These are phyloP conservation scores for Proteles cristata DNA, from an alignment of 2,113 vertebrate genomes.

Conservation along the genomic window DNA sequence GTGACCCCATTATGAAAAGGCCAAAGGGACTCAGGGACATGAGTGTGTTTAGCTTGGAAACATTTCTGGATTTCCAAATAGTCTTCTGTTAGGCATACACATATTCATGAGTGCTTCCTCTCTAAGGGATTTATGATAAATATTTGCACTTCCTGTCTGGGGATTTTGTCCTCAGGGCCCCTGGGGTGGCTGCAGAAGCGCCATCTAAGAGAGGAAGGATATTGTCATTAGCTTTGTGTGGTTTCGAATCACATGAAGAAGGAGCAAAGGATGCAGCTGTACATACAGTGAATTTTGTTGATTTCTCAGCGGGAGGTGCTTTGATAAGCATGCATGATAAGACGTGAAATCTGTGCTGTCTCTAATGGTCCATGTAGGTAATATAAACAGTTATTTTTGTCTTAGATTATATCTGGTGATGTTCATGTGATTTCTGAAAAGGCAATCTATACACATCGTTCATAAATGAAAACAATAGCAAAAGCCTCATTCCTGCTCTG, in stretches of 20 bases:
- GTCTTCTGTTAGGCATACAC: neutral
- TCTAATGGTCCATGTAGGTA: neutral
- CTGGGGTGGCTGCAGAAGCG: rapidly evolving
- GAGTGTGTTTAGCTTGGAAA: neutral
- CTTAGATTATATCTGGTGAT: neutral
- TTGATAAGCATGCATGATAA: neutral
- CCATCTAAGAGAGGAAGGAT: rapidly evolving
- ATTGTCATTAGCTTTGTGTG: neutral
- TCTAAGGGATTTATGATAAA: rapidly evolving
- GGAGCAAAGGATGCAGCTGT: rapidly evolving
- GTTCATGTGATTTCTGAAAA: neutral
- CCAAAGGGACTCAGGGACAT: neutral
- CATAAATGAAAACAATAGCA: neutral
- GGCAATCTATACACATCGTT: neutral
- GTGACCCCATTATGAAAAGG: neutral
- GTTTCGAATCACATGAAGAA: neutral
- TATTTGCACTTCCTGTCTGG: neutral
- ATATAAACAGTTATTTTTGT: neutral
- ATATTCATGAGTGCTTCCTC: rapidly evolving
- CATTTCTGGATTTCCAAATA: neutral
- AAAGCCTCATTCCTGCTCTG: neutral
- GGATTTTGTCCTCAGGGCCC: no score
- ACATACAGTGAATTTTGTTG: neutral
- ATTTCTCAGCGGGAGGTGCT: neutral
- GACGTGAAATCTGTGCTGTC: rapidly evolving